Evolutionary conservation across 2,888 invertebrate species (phyloP).

Genomic region (Ommatoiulus sabulosus): DNA sequence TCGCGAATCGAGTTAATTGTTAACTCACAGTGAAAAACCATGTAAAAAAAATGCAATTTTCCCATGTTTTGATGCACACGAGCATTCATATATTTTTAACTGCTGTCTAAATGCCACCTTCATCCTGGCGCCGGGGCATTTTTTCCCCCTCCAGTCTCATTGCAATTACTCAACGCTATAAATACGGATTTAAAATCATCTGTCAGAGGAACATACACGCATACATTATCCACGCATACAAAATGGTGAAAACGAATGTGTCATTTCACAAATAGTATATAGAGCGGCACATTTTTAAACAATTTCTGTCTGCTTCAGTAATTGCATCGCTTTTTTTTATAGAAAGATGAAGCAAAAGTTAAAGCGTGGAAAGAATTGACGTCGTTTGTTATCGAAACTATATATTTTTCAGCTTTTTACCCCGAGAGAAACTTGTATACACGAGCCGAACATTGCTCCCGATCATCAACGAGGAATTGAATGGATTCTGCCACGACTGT

Average conservation of each 20-base stretch:
- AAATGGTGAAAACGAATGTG: neutral
- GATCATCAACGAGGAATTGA: neutral
- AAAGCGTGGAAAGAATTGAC: neutral
- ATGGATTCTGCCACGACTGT: neutral
- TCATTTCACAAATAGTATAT: conserved; percentile 11
- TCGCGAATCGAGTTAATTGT: conserved; percentile 6
- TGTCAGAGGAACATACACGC: neutral
- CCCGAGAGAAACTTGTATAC: neutral
- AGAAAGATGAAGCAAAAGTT: conserved; percentile 17
- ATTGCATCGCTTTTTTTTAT: neutral
- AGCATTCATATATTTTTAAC: conserved; percentile 24
- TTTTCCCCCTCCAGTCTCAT: neutral
- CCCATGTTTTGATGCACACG: neutral
- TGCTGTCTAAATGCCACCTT: conserved; percentile 40
- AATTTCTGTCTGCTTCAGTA: conserved; percentile 36
- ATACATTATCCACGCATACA: conserved; percentile 23
- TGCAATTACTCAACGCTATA: conserved; percentile 17
- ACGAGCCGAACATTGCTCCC: neutral
- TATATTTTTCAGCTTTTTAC: neutral
- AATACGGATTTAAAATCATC: conserved; percentile 18
- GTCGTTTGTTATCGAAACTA: neutral
- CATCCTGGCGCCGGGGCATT: neutral
- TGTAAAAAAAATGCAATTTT: neutral
- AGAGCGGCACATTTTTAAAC: conserved; percentile 4
- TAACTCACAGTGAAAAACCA: neutral